A percentile compares a stretch with the other conserved stretches of the same genome.
Evolutionary conservation across 2,888 invertebrate genomes (phyloP).

Genomic region (Macroteleia sp.): DNA sequence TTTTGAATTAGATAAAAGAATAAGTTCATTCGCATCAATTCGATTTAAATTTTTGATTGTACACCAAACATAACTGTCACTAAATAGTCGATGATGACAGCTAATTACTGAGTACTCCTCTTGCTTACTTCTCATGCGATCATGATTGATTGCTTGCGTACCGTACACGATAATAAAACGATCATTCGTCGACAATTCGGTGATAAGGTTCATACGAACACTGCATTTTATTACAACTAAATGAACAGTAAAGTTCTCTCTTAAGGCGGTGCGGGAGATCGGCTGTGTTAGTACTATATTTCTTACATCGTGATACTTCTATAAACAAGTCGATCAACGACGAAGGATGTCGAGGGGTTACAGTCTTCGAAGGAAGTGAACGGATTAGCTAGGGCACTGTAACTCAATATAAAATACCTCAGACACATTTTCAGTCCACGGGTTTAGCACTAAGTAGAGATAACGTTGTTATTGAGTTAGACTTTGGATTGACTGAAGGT

Average conservation of each 20-base stretch:
- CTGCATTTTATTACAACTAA: slow-evolving; percentile 41
- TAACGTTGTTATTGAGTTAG: slow-evolving; percentile 19
- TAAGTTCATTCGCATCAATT: too few relatives aligned
- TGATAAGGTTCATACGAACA: slow-evolving; percentile 15
- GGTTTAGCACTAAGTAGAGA: slow-evolving; percentile 4
- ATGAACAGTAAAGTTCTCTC: slow-evolving; percentile 56
- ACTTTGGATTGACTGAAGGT: slow-evolving; percentile 13
- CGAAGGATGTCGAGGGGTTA: background rate
- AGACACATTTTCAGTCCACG: slow-evolving; percentile 7
- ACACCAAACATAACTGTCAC: too few relatives aligned
- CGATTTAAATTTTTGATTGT: too few relatives aligned
- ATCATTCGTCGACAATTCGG: slow-evolving; percentile 7
- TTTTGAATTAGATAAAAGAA: too few relatives aligned
- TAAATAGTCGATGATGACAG: background rate
- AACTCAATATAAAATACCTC: slow-evolving; percentile 19
- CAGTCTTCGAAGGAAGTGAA: slow-evolving; percentile 17
- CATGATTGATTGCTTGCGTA: background rate
- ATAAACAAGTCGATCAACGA: slow-evolving; percentile 29
- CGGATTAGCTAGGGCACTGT: slow-evolving; percentile 19
- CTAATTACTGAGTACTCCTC: slow-evolving; percentile 25
- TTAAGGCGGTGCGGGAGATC: slow-evolving; percentile 53
- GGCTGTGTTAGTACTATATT: slow-evolving; percentile 40
- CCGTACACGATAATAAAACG: slow-evolving; percentile 16
- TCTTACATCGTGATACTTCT: slow-evolving; percentile 33
- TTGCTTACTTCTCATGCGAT: slow-evolving; percentile 11